Evolutionary conservation across 2,113 vertebrate species (phyloP), one percentile per base, ranked within the genome.

Genomic region (Mustela nigripes): DNA sequence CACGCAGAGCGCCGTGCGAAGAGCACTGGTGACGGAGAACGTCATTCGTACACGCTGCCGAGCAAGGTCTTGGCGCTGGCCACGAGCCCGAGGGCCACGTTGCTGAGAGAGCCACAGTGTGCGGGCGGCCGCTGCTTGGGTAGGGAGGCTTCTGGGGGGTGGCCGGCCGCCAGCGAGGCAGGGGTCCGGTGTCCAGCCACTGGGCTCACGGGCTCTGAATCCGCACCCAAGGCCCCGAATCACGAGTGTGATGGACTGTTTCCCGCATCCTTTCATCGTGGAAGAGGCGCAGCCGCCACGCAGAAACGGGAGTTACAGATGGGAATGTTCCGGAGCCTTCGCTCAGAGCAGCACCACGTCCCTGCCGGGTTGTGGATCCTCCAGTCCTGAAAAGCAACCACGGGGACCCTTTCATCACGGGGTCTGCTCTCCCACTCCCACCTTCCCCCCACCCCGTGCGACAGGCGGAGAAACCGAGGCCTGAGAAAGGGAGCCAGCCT

Each of bases 11-110:
- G 2, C 4, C 5, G 0, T 9, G 22, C 18, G 18, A 74, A 19
- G 14, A 28, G 42, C 1, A 3, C 4, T 15, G 45, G n/a, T 0
- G 0, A 1, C 0, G 0, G 76, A 73, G 74, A n/a, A 5, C n/a
- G 5, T 21, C 4, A 0, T 28, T 11, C 0, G 2, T 9, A 21
- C 22, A 11, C 14, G 22, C 42, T 22, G 39, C 6, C 4, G 36
- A 18, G 26, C 3, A 1, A 56, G 21, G 28, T 6, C 24, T 33
- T 2, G 4, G 33, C 33, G 24, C 50, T 10, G 18, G 48, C 22
- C 11, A 24, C 0, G 11, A 48, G 48, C 16, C 4, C 0, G 1
- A 3, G 15, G 69, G 69, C 19, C 69, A 39, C 69, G 0, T 22
- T 2, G 21, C 69, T 5, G 69, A 24, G n/a, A n/a, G n/a, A 2